Percentiles rank a stretch among this genome's conserved stretches.
Evolutionary conservation across 2,797 vertebrate genomes (phyloP).

Genomic region (Falco novaeseelandiae): DNA sequence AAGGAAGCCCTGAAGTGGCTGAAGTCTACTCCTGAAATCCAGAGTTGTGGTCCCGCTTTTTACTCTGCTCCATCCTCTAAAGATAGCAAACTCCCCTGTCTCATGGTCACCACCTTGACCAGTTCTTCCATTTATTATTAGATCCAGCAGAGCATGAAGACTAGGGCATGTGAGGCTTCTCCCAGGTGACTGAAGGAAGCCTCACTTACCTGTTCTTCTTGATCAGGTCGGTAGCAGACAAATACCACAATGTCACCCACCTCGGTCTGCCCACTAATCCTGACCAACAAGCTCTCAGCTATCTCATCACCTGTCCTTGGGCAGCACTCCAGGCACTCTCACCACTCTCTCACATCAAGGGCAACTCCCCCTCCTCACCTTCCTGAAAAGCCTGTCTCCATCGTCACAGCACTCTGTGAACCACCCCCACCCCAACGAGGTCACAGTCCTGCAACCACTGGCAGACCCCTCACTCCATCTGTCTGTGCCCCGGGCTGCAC

Average conservation of each 20-base stretch:
- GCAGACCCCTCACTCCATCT: neutral
- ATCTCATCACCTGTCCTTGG: neutral
- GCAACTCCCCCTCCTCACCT: neutral
- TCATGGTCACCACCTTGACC: neutral
- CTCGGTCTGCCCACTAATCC: neutral
- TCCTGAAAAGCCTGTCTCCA: neutral
- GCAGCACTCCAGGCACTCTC: neutral
- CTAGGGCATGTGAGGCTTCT: neutral
- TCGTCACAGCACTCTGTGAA: accelerated
- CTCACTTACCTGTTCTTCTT: neutral
- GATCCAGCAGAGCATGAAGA: neutral
- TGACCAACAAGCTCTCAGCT: neutral
- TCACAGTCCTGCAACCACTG: neutral
- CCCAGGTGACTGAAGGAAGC: neutral
- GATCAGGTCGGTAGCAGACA: neutral
- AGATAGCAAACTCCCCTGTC: neutral
- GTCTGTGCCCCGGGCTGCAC: neutral
- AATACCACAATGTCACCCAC: neutral
- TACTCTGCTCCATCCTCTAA: neutral
- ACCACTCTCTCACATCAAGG: neutral
- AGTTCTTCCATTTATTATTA: neutral
- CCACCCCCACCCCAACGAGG: neutral
- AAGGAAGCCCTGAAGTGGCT: neutral
- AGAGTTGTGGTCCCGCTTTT: neutral
- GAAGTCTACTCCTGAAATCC: neutral